phyloP scores from a whole-genome alignment of 2,888 invertebrate species.

The Pristionchus maxplancki region DNA sequence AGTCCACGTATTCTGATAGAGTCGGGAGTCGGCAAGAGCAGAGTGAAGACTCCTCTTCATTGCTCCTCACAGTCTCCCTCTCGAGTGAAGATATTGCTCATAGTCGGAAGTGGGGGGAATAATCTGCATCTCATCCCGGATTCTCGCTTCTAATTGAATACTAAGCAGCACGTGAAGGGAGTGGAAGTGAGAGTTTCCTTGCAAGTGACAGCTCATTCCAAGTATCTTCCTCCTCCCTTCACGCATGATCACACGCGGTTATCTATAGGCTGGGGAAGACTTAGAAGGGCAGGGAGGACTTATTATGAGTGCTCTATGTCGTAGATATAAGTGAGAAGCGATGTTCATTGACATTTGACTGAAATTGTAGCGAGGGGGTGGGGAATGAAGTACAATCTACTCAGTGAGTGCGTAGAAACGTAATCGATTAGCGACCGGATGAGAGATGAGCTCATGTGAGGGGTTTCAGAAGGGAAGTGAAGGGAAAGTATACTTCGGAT shows the following conservation, averaged over 20 bases:
- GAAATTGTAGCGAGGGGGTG: neutral
- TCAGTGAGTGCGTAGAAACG: neutral
- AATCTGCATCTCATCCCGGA: neutral
- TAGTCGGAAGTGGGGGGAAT: neutral
- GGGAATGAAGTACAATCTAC: neutral
- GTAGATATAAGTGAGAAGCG: no score
- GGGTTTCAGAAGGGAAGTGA: neutral
- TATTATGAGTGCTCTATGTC: no score
- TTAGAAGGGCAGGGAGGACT: no score
- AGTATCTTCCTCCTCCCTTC: neutral
- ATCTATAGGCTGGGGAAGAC: neutral
- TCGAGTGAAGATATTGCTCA: no score
- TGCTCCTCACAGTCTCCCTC: no score
- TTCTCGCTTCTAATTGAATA: neutral
- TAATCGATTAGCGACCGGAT: neutral
- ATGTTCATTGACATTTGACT: no score
- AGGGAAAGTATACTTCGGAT: neutral
- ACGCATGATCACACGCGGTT: neutral
- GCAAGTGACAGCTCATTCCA: neutral
- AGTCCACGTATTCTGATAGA: no score
- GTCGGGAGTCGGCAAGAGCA: no score
- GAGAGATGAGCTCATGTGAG: neutral
- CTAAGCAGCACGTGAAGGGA: neutral
- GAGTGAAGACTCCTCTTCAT: no score
- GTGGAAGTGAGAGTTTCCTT: conserved; percentile 17